Conservation (phyloP, 1,140 invertebrate species). For the Zaprionus vittiger region DNA sequence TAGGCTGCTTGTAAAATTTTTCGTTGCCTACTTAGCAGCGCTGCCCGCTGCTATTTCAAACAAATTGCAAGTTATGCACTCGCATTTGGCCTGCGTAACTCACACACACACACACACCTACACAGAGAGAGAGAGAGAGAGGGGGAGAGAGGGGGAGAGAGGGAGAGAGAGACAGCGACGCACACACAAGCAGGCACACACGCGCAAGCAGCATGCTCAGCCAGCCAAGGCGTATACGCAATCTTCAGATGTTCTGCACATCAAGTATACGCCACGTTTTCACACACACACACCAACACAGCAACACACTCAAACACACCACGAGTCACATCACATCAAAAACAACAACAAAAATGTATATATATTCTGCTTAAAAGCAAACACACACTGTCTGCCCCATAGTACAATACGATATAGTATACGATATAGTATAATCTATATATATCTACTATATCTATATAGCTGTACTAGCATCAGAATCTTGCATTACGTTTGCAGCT, state of each 20-base stretch:
- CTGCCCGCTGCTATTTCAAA: conserved; percentile 38
- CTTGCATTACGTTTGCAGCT: conserved; percentile 27
- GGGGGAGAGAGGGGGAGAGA: not conserved
- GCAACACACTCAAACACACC: conserved; percentile 40
- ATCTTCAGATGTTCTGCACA: conserved; percentile 54
- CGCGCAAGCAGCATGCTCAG: not conserved
- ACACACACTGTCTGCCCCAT: not conserved
- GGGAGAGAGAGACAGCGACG: conserved; percentile 1
- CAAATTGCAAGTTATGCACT: conserved; percentile 52
- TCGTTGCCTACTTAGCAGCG: conserved; percentile 47
- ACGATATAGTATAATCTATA: conserved; percentile 7
- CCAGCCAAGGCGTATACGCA: conserved; percentile 68
- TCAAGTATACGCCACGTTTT: conserved; percentile 73
- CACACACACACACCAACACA: conserved; percentile 22
- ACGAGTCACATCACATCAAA: conserved; percentile 29
- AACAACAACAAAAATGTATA: conserved; percentile 41
- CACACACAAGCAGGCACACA: conserved; percentile 15
- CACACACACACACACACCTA: conserved; percentile 18
- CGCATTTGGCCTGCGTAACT: conserved; percentile 33
- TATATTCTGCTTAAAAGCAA: conserved; percentile 6
- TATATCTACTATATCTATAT: not conserved
- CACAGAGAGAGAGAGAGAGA: not conserved
- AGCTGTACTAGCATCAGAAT: not conserved
- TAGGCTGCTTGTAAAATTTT: conserved; percentile 19
- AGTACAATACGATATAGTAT: conserved; percentile 5